Base-by-base conservation (phyloP, 2,888 invertebrate species). In the Drosophila merina region DNA sequence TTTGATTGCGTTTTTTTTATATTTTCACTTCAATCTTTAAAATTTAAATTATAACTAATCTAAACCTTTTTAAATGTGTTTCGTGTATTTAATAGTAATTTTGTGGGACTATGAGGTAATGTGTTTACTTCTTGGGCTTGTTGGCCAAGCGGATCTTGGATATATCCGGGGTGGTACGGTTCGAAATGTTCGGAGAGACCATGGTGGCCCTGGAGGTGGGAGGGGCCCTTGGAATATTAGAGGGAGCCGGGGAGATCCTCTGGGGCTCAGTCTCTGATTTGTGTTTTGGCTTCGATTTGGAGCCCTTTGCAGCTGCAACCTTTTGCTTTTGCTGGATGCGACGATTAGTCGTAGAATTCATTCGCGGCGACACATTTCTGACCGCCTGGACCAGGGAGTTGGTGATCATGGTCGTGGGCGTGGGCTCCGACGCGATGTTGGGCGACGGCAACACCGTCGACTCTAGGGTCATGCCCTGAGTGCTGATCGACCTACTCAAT, bases 401-500 rank as follows among this genome's bases (percentile, higher is more conserved):
- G n/a, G 30, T 14, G 3, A 51, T 14, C 5, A 3, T 33, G 5
- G 4, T 59, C 45, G 1, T 51, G 64, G 4, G 4, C 47, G 25
- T 0, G 71, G 55, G 44, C 1, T 20, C 14, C 4, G 55, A 50
- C 0, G 72, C 69, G 30, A 5, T 25, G 12, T 3, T 8, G 9
- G 60, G n/a, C 14, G 48, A 12, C n/a, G 3, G 74, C 38, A 3
- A 31, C 1, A 7, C 62, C 59, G 71, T 72, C 55, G 28, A 20
- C 2, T 45, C 31, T 10, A 47, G 2, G 0, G 52, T 66, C 38
- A 52, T 38, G 25, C 64, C 64, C 38, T 66, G 64, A 2, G 69
- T 49, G 36, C 86, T 85, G 2, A 83, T 82, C 26, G 79, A 85
- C 42, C 76, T 79, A n/a, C 86, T 54, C 0, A 83, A 44, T 0